Evolutionary conservation across 2,113 vertebrate genomes (phyloP), one percentile per base, ranked within the genome.

Genomic region (Lasiurus borealis): DNA sequence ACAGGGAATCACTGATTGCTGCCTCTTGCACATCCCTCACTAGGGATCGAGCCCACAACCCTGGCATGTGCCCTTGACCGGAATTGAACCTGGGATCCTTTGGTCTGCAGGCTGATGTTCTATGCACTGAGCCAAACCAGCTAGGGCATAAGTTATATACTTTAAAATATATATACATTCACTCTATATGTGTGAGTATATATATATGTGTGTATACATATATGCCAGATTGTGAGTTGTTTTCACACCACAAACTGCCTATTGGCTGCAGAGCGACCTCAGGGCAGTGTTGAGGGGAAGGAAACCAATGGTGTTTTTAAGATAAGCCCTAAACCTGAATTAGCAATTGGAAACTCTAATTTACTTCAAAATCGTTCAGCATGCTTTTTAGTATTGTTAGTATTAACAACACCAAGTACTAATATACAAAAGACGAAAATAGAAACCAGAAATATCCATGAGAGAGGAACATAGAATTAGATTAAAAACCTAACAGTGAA

Each of bases 321-420:
- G 57, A 76, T 1, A 87, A 57, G 31, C 3, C 34, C 44, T 91
- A 86, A 91, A 71, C 86, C 80, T 84, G 18, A 93, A 59, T 80
- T 75, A 94, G 62, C 76, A 86, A 96, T 57, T 36, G 19, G 90
- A 94, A 86, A 34, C 27, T 69, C 57, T 27, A 85, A 84, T 90
- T 89, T 91, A 64, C 50, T 93, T 94, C 66, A 44, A 80, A 91
- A 86, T 16, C 50, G 10, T 59, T 94, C 6, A 27, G 16, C 19
- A 78, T 52, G 3, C 4, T 84, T 77, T 88, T 85, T 15, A 62
- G 40, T 64, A 82, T 8, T 23, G 2, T 54, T 82, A 82, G 18
- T 25, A 84, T 87, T 86, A 77, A 90, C n/a, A 94, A 77, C 12
- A 84, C 14, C 14, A 89, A 59, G 3, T 82, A 59, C 80, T 78